These are phyloP conservation scores for Sarcophaga rosellei DNA, from an alignment of 2,888 invertebrate species.

Conservation along the genomic window DNA sequence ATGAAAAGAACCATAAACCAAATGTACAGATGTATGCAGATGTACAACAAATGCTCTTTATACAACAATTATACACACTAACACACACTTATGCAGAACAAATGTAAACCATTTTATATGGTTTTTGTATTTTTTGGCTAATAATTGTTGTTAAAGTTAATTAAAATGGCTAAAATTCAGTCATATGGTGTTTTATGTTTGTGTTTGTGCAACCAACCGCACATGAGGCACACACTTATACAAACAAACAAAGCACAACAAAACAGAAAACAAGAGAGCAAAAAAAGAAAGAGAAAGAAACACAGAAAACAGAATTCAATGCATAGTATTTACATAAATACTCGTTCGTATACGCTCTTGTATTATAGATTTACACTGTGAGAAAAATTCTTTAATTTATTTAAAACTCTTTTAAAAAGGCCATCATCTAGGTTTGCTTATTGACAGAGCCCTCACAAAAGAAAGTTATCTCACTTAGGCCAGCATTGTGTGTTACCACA, in stretches of 20 bases:
- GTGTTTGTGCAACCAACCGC: conserved; percentile 19
- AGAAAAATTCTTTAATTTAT: too few relatives aligned
- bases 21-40: neutral
- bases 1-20: neutral
- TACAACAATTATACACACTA: neutral
- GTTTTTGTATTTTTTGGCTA: conserved; percentile 36
- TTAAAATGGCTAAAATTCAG: conserved; percentile 35
- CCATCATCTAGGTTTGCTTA: too few relatives aligned
- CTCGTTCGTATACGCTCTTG: too few relatives aligned
- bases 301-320: neutral
- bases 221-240: neutral
- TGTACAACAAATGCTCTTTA: neutral
- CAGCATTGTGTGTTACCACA: too few relatives aligned
- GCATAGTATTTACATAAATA: neutral
- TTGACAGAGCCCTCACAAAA: too few relatives aligned
- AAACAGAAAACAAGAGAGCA: neutral
- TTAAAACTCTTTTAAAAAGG: too few relatives aligned
- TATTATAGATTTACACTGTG: too few relatives aligned
- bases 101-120: conserved; percentile 8
- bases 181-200: neutral
- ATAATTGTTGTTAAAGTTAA: conserved; percentile 31
- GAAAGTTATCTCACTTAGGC: too few relatives aligned
- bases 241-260: neutral
- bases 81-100: neutral
- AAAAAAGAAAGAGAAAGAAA: neutral